Evolutionary conservation across 2,888 invertebrate species (phyloP).

Genomic region (Cactoblastis cactorum): DNA sequence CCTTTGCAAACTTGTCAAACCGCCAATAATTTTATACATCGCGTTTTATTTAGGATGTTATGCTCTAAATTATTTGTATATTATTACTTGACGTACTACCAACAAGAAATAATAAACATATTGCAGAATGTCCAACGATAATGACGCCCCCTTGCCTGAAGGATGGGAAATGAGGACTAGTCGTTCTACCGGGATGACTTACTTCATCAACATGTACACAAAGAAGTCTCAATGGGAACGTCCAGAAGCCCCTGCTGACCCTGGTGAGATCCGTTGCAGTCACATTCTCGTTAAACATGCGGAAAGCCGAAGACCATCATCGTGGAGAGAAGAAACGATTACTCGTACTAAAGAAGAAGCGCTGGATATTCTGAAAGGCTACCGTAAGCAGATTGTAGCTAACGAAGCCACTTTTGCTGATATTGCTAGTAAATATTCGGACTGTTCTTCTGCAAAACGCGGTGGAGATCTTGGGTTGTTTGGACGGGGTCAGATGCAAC

Average conservation of each 20-base stretch:
- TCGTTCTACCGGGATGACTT: constrained; percentile 93
- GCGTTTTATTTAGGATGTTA: neutral
- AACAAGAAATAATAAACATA: constrained; percentile 18
- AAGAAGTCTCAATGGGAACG: constrained; percentile 99
- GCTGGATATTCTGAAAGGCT: constrained; percentile 88
- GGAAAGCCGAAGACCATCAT: constrained; percentile 94
- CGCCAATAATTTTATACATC: neutral
- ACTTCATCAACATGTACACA: constrained; percentile 96
- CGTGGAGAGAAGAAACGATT: constrained; percentile 97
- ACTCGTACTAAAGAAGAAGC: constrained; percentile 96
- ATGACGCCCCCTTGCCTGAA: constrained; percentile 83
- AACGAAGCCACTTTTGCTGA: constrained; percentile 91
- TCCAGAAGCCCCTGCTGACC: constrained; percentile 91
- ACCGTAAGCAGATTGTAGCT: constrained; percentile 89
- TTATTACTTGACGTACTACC: constrained; percentile 2
- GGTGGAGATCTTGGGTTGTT: constrained; percentile 98
- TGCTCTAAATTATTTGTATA: neutral
- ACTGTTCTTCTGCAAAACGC: constrained; percentile 97
- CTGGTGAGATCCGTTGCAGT: constrained; percentile 89
- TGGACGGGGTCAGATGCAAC: constrained; percentile 96
- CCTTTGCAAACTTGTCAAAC: neutral
- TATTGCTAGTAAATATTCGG: constrained; percentile 94
- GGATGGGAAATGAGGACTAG: constrained; percentile 97
- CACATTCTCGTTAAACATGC: constrained; percentile 97
- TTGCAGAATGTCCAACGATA: constrained; percentile 72